Base-by-base conservation (phyloP, 2,113 vertebrate species). In the Gobiocypris rarus region DNA sequence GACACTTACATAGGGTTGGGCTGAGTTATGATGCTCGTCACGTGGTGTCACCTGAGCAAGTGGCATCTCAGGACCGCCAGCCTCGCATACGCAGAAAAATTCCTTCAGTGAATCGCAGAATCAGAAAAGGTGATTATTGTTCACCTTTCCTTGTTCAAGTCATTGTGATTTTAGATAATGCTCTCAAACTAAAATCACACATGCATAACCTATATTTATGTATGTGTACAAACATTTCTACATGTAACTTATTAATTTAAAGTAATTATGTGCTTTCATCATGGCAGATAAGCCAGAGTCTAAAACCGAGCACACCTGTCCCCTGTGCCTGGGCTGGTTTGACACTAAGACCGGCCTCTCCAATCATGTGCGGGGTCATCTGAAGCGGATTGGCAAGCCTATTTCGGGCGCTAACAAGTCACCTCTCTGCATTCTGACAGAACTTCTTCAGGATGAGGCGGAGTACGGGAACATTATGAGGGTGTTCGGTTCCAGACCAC, bases 261-360 rank as follows among this genome's bases (percentile, higher is more conserved):
- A 38, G 26, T 45, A n/a, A 50, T 8, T 48, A 38, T 26, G 79
- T 70, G 34, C 79, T 89, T 84, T 54, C 82, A 7, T 88, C 85
- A 14, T 95, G 65, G 93, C 95, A 91, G 94, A 96, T 81, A 97
- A 97, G 87, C 95, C 96, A 81, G 96, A 96, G 91, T 94, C 93
- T 84, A 93, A 94, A 88, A 95, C 95, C 83, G 95, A 96, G 90
- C 96, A 97, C 87, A 96, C 93, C 0, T 98, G 97, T 91, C 96
- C 96, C 63, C 92, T 98, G 85, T 97, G 96, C 89, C 95, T 96
- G 88, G 96, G 96, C 87, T 97, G 96, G 96, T 98, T 98, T 70
- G 96, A 97, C 93, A 96, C 96, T 71, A 97, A 97, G 94, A 97
- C 97, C 83, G 97, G 97, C 90, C 95, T 98, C 89, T 97, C 97